Evolutionary conservation across 2,797 vertebrate species (phyloP), one percentile per base, ranked within the genome.

Genomic region (Molossus alvarezi): DNA sequence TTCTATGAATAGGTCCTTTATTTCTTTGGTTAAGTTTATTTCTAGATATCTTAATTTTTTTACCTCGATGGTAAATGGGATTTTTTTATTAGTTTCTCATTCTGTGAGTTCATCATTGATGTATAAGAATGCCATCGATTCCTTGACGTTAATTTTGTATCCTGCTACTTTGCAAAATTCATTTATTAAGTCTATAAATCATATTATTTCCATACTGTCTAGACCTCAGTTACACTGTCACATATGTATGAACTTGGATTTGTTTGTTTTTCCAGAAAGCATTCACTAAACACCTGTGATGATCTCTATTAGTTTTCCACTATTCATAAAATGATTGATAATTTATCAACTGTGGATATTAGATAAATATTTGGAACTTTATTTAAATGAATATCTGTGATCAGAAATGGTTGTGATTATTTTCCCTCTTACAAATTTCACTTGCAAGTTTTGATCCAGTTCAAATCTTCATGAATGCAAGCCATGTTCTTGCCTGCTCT

Each of bases 331-430:
- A 79, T 20, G 65, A 87, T 62, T 89, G 20, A 75, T 90, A 76
- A 81, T 88, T 85, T 79, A 41, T 57, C 25, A 72, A 6, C 13
- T 82, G 1, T 55, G 90, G 5, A 80, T 88, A 64, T 73, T 64
- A 45, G 18, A 75, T 53, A 84, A 77, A 15, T 91, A 15, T 80
- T 64, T 67, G 0, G 3, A 76, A 57, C 27, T 86, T 79, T 3
- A 91, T 37, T 71, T 23, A 92, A 86, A 62, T 84, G 69, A 91
- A 7, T 88, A 7, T 23, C 55, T 72, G 41, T 81, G 83, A 17
- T 88, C 9, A 12, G 57, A 62, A 65, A 29, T 87, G 9, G 37
- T 64, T 86, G 88, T 53, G 14, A 41, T 62, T 48, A 23, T 45
- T 37, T 90, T 67, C 37, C 15, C 48, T 0, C 29, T 84, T 87